Evolutionary conservation across 2,888 invertebrate genomes (phyloP).

Genomic region (Caenorhabditis angaria): DNA sequence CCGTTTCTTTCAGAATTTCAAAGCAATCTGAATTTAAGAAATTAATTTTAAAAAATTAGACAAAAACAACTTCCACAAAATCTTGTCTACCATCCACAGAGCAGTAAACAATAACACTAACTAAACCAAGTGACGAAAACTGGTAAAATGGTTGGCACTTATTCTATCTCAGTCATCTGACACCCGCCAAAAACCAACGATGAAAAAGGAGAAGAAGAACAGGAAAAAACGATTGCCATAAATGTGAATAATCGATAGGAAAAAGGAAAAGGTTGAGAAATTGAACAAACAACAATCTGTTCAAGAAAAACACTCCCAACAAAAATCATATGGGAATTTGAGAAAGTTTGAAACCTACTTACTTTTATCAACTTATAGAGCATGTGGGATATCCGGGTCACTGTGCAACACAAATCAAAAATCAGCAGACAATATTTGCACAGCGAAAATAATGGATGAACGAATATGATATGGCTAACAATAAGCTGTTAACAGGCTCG

Average conservation of each 20-base stretch:
- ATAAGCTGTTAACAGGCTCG: background rate
- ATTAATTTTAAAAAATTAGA: no score
- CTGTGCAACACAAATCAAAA: background rate
- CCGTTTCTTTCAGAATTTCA: no score
- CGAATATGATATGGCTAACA: background rate
- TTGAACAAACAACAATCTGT: background rate
- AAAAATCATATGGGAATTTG: background rate
- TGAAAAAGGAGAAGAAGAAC: background rate
- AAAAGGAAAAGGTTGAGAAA: slow-evolving; percentile 2
- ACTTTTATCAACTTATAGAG: background rate
- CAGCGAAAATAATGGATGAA: background rate
- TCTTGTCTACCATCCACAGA: no score
- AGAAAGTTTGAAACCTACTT: background rate
- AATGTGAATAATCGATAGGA: background rate
- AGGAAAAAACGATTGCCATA: background rate
- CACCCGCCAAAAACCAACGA: no score
- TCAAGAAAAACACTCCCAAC: background rate
- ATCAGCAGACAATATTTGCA: slow-evolving; percentile 20
- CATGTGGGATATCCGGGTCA: slow-evolving; percentile 1
- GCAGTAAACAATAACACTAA: no score
- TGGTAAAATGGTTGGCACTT: background rate
- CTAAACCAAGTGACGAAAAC: no score
- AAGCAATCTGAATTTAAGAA: no score
- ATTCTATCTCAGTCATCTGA: background rate
- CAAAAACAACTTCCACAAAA: no score